Evolutionary conservation across 2,797 vertebrate species (phyloP).

Genomic region (Chlorospingus semifuscus): DNA sequence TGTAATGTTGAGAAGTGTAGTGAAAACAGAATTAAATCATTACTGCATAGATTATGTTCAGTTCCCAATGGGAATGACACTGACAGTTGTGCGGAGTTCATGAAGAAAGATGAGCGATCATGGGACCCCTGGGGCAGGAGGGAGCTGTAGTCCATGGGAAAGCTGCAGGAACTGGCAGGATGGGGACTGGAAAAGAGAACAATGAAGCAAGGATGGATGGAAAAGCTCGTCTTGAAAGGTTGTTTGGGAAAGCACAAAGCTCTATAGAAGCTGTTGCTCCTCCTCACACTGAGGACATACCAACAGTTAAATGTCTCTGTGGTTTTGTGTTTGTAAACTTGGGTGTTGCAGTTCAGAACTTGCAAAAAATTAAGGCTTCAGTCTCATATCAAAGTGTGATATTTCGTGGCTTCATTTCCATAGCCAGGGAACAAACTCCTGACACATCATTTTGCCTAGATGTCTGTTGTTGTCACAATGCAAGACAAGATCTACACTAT

Average conservation of each 20-base stretch:
- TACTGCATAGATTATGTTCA: neutral
- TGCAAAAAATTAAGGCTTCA: neutral
- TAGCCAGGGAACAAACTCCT: neutral
- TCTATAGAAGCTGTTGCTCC: neutral
- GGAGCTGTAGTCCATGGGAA: neutral
- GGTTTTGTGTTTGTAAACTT: neutral
- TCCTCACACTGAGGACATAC: neutral
- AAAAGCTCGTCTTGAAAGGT: neutral
- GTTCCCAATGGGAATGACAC: neutral
- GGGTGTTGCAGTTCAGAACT: neutral
- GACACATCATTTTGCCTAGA: neutral
- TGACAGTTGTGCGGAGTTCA: neutral
- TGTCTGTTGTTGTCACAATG: neutral
- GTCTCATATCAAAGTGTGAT: neutral
- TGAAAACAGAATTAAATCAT: neutral
- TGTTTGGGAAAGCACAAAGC: neutral
- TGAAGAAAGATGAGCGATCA: neutral
- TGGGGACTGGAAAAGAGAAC: neutral
- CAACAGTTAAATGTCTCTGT: neutral
- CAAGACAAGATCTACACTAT: neutral
- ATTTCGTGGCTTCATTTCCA: neutral
- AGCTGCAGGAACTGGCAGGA: neutral
- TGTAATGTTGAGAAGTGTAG: neutral
- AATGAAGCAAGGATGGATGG: neutral
- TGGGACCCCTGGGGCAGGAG: too few relatives aligned